These are phyloP conservation scores for Paelopatides confundens DNA, from an alignment of 53 echinoderm and acorn worm genomes.

Conservation along the genomic window DNA sequence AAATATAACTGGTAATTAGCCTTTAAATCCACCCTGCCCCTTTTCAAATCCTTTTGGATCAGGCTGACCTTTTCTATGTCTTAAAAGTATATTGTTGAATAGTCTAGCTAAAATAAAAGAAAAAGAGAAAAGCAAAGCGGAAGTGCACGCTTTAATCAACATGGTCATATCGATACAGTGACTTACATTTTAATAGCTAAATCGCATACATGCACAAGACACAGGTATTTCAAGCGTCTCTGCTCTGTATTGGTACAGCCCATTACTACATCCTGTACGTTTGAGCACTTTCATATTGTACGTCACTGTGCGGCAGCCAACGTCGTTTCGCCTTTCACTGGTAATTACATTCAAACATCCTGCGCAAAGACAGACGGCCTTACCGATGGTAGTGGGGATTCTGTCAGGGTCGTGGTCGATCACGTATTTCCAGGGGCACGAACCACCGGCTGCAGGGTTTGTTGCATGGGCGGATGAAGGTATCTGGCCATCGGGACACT, in stretches of 20 bases:
- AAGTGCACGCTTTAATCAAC: too few species aligned
- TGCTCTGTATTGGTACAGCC: conserved; percentile 54
- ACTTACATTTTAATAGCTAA: too few species aligned
- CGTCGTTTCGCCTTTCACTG: neutral
- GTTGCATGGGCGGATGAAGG: neutral
- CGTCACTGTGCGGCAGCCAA: conserved; percentile 25
- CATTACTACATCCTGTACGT: conserved; percentile 47
- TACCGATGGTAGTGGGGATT: conserved; percentile 52
- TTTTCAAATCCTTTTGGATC: too few species aligned
- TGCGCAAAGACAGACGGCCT: conserved; percentile 58
- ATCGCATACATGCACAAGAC: conserved; percentile 20
- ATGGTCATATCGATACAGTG: too few species aligned
- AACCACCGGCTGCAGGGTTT: neutral
- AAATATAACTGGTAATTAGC: too few species aligned
- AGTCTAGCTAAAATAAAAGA: too few species aligned
- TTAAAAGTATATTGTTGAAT: too few species aligned
- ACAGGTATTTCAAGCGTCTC: neutral
- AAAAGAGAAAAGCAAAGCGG: too few species aligned
- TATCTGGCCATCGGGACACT: neutral
- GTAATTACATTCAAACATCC: conserved; percentile 50
- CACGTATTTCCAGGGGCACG: conserved; percentile 63
- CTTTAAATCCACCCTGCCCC: too few species aligned
- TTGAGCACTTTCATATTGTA: conserved; percentile 57
- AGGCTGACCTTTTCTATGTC: too few species aligned
- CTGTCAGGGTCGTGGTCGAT: conserved; percentile 59